A percentile compares a stretch with the other conserved stretches of the same genome.
phyloP scores from a whole-genome alignment of 1,140 invertebrate species.

The Brachionus rotundiformis region DNA sequence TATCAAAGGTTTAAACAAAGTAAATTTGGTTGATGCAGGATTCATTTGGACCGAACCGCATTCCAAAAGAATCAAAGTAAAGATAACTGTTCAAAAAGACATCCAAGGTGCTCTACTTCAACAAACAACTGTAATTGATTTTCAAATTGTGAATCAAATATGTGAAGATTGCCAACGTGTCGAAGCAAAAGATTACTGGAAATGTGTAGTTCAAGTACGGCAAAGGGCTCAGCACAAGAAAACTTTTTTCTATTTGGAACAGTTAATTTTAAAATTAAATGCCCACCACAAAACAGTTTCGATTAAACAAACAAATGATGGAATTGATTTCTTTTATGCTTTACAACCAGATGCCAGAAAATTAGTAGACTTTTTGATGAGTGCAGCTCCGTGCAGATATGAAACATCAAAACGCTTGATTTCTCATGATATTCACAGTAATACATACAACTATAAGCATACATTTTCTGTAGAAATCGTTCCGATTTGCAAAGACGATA shows the following conservation, averaged over 20 bases:
- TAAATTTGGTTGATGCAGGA: slow-evolving; percentile 84
- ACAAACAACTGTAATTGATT: slow-evolving; percentile 93
- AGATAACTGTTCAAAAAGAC: slow-evolving; percentile 94
- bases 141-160: slow-evolving; percentile 85
- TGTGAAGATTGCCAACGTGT: slow-evolving; percentile 93
- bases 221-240: slow-evolving; percentile 83
- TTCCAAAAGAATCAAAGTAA: slow-evolving; percentile 94
- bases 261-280: slow-evolving; percentile 90
- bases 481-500: slow-evolving; percentile 89
- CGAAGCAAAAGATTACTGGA: slow-evolving; percentile 98
- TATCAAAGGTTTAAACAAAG: slow-evolving; percentile 84
- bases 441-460: slow-evolving; percentile 91
- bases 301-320: slow-evolving; percentile 89
- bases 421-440: slow-evolving; percentile 94
- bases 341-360: slow-evolving; percentile 86
- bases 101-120: slow-evolving; percentile 65
- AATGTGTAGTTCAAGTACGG: slow-evolving; percentile 74
- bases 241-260: slow-evolving; percentile 96
- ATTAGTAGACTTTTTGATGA: slow-evolving; percentile 87
- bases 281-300: slow-evolving; percentile 86
- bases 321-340: slow-evolving; percentile 91
- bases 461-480: slow-evolving; percentile 86
- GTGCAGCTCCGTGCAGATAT: slow-evolving; percentile 77
- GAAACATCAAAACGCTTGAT: slow-evolving; percentile 90
- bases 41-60: slow-evolving; percentile 99